Base-by-base conservation (phyloP, 2,113 vertebrate species). In the Ophthalmolycus amberensis region DNA sequence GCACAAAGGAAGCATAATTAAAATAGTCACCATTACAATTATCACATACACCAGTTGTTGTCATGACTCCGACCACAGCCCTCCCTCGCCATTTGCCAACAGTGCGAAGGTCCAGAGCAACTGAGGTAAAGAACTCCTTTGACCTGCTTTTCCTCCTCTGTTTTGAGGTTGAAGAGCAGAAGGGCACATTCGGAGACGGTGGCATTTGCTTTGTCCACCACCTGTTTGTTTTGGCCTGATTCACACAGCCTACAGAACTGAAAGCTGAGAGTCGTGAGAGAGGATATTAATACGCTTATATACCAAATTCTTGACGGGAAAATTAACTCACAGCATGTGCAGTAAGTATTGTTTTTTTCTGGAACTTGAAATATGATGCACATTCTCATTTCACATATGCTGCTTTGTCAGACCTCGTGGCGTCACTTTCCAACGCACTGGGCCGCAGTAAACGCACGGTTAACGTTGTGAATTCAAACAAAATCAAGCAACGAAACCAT, bases 171-270 rank as follows among this genome's bases (percentile, higher is more conserved):
- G 40, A 42, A 22, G 59, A 73, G 81, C 89, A 87, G 59, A 70
- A 78, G 84, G 79, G 64, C 81, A 77, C 46, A 56, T 58, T 83
- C 79, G 1, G 40, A 69, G 76, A 80, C 68, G 84, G 74, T 72
- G 65, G 79, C 79, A 83, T 87, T 88, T 85, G 58, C 70, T 87
- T 84, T 82, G 58, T 77, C 76, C 40, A 22, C 84, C 89, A 89
- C 77, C 87, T 89, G 82, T 71, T 84, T 59, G 82, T 56, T n/a
- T 54, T 59, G 67, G 40, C 58, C 20, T 42, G 29, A 59, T 65
- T 89, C 77, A 63, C 73, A 78, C 84, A 70, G 29, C 59, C 66
- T 58, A 76, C 70, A 81, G 80, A 75, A 42, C 77, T 15, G 63
- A 76, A 58, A 52, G 50, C 75, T 71, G 32, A 52, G 72, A 75